Percentiles rank a stretch among this genome's conserved stretches.
phyloP scores from a whole-genome alignment of 2,113 vertebrate species.

The Scytalopus superciliaris region DNA sequence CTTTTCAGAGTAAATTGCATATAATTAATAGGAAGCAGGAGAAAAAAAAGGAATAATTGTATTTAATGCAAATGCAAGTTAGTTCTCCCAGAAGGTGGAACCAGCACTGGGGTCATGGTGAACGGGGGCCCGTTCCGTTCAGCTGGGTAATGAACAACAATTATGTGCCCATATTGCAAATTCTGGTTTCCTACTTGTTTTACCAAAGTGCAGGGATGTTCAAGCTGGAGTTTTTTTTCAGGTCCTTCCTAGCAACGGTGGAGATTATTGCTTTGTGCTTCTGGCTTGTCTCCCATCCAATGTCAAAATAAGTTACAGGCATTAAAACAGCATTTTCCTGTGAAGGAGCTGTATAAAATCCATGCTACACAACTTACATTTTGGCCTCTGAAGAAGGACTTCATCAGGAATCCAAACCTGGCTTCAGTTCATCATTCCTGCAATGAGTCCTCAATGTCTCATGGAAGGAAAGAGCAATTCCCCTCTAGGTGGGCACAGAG shows the following conservation, averaged over 20 bases:
- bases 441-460: neutral
- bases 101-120: neutral
- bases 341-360: neutral
- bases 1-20: constrained; percentile 27
- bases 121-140: neutral
- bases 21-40: constrained; percentile 41
- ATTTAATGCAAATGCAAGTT: constrained; percentile 27
- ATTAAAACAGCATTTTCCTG: neutral
- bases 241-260: neutral
- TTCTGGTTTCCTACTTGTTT: neutral
- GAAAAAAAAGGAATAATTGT: constrained; percentile 6
- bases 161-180: neutral
- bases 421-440: neutral
- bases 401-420: neutral
- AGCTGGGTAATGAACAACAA: neutral
- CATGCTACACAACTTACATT: neutral
- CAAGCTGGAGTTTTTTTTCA: neutral
- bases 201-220: neutral
- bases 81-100: constrained; percentile 29
- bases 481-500: neutral
- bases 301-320: neutral
- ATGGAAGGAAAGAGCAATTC: neutral
- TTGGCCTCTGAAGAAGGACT: neutral
- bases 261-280: neutral
- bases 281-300: neutral